Percentiles rank a stretch among this genome's conserved stretches.
These are phyloP conservation scores for Notothenia coriiceps DNA, from an alignment of 2,113 vertebrate genomes.

Conservation along the genomic window DNA sequence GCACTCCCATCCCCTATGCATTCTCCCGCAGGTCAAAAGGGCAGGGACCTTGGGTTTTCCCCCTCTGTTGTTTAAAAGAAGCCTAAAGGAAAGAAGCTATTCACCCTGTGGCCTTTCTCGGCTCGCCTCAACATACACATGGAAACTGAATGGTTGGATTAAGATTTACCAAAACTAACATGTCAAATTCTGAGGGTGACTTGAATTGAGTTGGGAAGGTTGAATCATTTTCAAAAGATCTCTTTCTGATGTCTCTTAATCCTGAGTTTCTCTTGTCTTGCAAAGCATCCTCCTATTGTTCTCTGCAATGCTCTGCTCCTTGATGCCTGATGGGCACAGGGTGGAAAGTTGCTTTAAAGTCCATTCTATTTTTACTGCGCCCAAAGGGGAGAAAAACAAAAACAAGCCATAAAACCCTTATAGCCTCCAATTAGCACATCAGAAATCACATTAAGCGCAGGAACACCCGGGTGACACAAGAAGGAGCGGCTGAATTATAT, in stretches of 20 bases:
- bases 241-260: slow-evolving; percentile 70
- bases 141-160: slow-evolving; percentile 10
- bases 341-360: slow-evolving; percentile 70
- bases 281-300: slow-evolving; percentile 75
- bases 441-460: slow-evolving; percentile 52
- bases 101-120: slow-evolving; percentile 10
- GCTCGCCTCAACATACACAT: background rate
- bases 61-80: slow-evolving; percentile 66
- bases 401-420: slow-evolving; percentile 73
- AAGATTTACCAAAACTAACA: slow-evolving; percentile 3
- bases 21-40: slow-evolving; percentile 91
- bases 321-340: slow-evolving; percentile 70
- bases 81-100: slow-evolving; percentile 48
- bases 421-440: slow-evolving; percentile 59
- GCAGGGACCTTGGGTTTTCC: slow-evolving; percentile 78
- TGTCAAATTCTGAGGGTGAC: background rate
- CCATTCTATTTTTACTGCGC: slow-evolving; percentile 70
- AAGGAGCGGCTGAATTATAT: slow-evolving; percentile 1
- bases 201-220: background rate
- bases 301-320: slow-evolving; percentile 47
- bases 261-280: slow-evolving; percentile 66
- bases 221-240: slow-evolving; percentile 31
- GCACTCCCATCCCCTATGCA: slow-evolving; percentile 90
- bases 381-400: slow-evolving; percentile 65
- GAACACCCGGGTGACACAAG: slow-evolving; percentile 16